Base-by-base conservation (phyloP, 2,888 invertebrate species). In the Troides aeacus region DNA sequence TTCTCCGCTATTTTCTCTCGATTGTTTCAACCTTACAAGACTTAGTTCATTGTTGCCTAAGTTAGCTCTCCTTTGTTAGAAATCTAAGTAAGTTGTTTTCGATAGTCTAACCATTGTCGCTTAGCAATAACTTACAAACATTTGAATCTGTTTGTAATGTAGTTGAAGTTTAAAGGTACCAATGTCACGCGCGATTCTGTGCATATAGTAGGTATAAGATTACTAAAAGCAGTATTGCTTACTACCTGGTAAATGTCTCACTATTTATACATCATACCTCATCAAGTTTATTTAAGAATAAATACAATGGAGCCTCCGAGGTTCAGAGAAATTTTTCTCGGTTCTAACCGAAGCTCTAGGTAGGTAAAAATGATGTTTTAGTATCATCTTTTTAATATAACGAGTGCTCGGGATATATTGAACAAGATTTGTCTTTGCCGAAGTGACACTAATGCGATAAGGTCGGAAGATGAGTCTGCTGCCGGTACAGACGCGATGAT, bases 391-490 rank as follows among this genome's bases (percentile, higher is more conserved):
- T 58, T 23, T 58, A 58, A 23, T 57, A 57, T 57, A 58, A 58
- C 7, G 12, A 58, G 57, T 24, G 24, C 24, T 21, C 50, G 17
- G 53, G 21, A 62, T 62, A 62, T 62, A 62, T 62, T 62, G 36
- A 56, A 66, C 23, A 8, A 66, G 53, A 66, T 66, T 53, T 36
- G 66, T 66, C 21, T 23, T 58, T 24, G 66, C 30, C 30, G 66
- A 50, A 30, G 60, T 18, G 30, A 66, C 60, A 66, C 46, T 60
- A 66, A 66, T 66, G 66, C 50, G 60, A 60, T 60, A 60, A 50
- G 23, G 30, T 60, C 50, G 60, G 36, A 24, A 60, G 65, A 65
- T 65, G 58, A 65, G 42, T 23, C 65, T 24, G 10, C 39, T 46
- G 58, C 58, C 2, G 39, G 42, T 58, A 56, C 42, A 64, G 64